Evolutionary conservation across 2,888 invertebrate genomes (phyloP).

Genomic region (Meteorus colon): DNA sequence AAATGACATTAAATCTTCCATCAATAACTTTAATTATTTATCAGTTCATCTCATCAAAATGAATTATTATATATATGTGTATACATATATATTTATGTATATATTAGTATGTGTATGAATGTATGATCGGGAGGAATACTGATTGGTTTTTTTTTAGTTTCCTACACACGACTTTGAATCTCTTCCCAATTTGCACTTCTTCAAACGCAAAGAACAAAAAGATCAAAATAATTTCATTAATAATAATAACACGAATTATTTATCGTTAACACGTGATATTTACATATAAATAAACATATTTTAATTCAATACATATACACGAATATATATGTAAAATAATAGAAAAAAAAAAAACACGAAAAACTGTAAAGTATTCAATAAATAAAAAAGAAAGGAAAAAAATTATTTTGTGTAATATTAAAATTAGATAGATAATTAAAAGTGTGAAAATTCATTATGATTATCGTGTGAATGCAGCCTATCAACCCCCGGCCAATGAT

Average conservation of each 20-base stretch:
- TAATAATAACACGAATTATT: constrained; percentile 41
- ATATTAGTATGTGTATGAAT: background rate
- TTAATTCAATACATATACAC: background rate
- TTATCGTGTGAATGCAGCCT: constrained; percentile 63
- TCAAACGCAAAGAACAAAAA: constrained; percentile 16
- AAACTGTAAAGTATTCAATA: constrained; percentile 19
- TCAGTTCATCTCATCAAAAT: background rate
- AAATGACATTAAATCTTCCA: no score
- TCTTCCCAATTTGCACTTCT: constrained; percentile 21
- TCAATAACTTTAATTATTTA: no score
- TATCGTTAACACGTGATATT: constrained; percentile 47
- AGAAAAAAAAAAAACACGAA: background rate
- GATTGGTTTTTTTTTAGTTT: constrained; percentile 49
- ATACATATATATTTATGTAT: background rate
- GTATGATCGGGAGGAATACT: constrained; percentile 47
- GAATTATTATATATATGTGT: constrained; percentile 24
- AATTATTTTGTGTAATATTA: constrained; percentile 56
- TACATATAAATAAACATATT: constrained; percentile 51
- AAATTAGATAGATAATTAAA: constrained; percentile 53
- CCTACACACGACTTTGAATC: constrained; percentile 13
- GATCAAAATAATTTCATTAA: constrained; percentile 25
- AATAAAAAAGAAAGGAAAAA: background rate
- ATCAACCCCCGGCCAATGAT: constrained; percentile 56
- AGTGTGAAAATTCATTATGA: constrained; percentile 48
- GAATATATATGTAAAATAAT: background rate